Conservation (phyloP, 2,113 vertebrate genomes). For the Argyrosomus japonicus region DNA sequence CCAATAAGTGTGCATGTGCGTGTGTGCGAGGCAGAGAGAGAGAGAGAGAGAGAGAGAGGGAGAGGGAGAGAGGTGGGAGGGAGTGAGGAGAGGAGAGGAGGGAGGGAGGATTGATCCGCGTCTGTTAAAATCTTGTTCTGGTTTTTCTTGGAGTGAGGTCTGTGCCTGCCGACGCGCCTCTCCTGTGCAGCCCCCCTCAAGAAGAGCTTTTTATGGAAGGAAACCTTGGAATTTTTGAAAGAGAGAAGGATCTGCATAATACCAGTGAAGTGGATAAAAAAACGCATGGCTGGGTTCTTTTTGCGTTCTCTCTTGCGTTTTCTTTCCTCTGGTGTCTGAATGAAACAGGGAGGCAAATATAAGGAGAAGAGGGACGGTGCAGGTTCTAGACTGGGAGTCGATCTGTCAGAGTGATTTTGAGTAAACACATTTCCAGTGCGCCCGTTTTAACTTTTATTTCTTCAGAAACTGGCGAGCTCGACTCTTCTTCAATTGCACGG, state of each 20-base stretch:
- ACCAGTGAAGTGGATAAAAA: conserved; percentile 74
- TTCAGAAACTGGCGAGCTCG: conserved; percentile 67
- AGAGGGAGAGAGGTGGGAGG: conserved; percentile 47
- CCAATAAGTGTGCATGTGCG: conserved; percentile 78
- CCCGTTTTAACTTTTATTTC: conserved; percentile 71
- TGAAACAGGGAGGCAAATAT: conserved; percentile 67
- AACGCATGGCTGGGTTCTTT: conserved; percentile 63
- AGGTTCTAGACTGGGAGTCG: conserved; percentile 68
- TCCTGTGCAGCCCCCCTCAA: conserved; percentile 77
- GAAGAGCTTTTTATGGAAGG: conserved; percentile 75
- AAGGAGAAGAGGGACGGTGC: conserved; percentile 58
- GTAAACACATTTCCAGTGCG: conserved; percentile 73
- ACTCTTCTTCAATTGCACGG: conserved; percentile 49
- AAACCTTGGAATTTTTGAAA: conserved; percentile 71
- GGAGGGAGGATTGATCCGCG: conserved; percentile 85
- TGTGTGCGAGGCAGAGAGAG: conserved; percentile 53
- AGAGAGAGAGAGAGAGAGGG: conserved; percentile 39
- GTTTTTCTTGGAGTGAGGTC: conserved; percentile 85
- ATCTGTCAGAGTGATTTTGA: conserved; percentile 75
- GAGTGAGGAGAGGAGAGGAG: conserved; percentile 46
- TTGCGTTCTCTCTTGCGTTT: conserved; percentile 65
- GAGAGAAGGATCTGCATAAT: conserved; percentile 60
- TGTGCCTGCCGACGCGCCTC: conserved; percentile 82
- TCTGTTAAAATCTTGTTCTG: conserved; percentile 86
- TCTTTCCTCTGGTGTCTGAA: conserved; percentile 68